These are phyloP conservation scores for Synodontis membranacea DNA, from an alignment of 2,113 vertebrate species.

Conservation along the genomic window DNA sequence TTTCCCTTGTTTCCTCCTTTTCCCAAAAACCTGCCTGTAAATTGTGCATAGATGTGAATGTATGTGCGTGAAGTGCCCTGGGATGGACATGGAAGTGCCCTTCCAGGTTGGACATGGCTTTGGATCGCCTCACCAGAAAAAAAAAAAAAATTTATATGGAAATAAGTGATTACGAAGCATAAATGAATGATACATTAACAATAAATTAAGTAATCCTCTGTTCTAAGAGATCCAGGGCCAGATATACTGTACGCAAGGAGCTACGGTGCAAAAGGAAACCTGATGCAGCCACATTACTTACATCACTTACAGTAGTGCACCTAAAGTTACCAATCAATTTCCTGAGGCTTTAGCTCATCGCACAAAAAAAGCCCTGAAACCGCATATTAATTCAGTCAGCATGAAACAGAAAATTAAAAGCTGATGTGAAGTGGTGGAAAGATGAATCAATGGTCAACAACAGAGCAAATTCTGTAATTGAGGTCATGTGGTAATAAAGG, in stretches of 20 bases:
- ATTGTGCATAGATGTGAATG: not conserved
- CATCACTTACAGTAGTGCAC: not conserved
- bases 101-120: not conserved
- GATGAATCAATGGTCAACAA: not conserved
- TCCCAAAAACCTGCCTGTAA: not conserved
- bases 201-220: not conserved
- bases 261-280: not conserved
- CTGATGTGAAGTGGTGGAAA: not conserved
- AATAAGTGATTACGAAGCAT: not conserved
- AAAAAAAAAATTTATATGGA: no score
- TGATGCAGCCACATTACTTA: not conserved
- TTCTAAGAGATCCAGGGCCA: not conserved
- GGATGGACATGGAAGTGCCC: not conserved
- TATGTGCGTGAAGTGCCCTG: not conserved
- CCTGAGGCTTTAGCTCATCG: not conserved
- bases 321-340: not conserved
- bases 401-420: constrained; percentile 4
- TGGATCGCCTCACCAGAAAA: not conserved
- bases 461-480: not conserved
- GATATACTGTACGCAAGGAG: not conserved
- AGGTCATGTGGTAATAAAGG: not conserved
- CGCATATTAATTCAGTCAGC: not conserved
- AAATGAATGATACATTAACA: not conserved
- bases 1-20: not conserved
- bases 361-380: not conserved